phyloP scores from a whole-genome alignment of 2,888 invertebrate genomes.

The Cantharis flavilabris region DNA sequence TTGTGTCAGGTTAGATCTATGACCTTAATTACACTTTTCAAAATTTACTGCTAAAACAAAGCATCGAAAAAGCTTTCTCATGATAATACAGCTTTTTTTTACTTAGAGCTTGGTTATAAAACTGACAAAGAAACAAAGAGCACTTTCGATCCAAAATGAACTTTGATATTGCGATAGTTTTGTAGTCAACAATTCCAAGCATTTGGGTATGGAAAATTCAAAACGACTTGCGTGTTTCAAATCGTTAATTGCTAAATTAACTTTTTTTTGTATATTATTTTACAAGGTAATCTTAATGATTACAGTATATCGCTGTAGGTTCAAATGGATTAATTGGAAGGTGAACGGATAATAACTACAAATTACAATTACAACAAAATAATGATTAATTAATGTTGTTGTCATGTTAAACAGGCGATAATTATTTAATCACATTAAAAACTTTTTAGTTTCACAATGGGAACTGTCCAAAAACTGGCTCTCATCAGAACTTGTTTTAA shows the following conservation, averaged over 20 bases:
- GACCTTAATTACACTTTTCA: neutral
- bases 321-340: neutral
- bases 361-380: neutral
- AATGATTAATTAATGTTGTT: neutral
- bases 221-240: neutral
- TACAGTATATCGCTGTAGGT: neutral
- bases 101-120: neutral
- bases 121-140: neutral
- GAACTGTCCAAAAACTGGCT: neutral
- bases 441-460: neutral
- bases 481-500: neutral
- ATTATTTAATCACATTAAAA: neutral
- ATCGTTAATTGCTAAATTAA: neutral
- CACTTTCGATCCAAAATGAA: neutral
- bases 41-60: neutral
- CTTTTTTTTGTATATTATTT: neutral
- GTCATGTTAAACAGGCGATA: neutral
- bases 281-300: neutral
- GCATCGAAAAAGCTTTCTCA: neutral
- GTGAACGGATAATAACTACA: neutral
- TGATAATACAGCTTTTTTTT: neutral
- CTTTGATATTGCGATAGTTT: neutral
- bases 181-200: neutral
- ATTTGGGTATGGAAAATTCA: neutral
- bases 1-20: neutral